These are phyloP conservation scores for Pandemis heparana DNA, from an alignment of 2,888 invertebrate genomes.

Conservation along the genomic window DNA sequence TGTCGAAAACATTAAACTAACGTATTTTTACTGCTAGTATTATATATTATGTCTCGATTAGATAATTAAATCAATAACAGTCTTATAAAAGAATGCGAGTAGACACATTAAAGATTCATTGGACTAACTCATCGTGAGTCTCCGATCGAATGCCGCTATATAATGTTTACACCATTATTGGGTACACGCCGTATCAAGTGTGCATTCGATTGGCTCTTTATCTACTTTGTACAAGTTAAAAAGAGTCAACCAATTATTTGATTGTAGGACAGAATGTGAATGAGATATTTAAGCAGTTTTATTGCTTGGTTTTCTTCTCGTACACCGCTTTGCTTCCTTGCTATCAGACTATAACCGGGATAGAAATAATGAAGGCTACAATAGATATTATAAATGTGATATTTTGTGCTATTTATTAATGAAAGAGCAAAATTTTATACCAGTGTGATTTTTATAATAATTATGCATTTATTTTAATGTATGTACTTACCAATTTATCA, in stretches of 20 bases:
- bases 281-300: not conserved
- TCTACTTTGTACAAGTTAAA: no score
- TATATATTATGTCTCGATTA: not conserved
- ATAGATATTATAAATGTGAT: slow-evolving; percentile 50
- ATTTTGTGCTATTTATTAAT: slow-evolving; percentile 48
- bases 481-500: slow-evolving; percentile 51
- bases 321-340: not conserved
- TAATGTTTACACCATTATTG: not conserved
- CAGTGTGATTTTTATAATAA: slow-evolving; percentile 53
- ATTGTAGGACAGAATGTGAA: not conserved
- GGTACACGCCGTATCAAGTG: not conserved
- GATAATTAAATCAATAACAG: no score
- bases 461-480: slow-evolving; percentile 50
- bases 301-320: not conserved
- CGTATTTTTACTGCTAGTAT: not conserved
- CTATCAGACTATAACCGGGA: not conserved
- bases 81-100: not conserved
- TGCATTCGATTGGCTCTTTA: not conserved
- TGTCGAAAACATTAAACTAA: not conserved
- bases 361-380: not conserved
- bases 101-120: not conserved
- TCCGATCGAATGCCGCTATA: no score
- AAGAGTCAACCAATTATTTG: no score
- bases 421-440: slow-evolving; percentile 42
- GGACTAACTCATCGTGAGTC: not conserved